Percentiles rank a stretch among this genome's conserved stretches.
Evolutionary conservation across 2,113 vertebrate genomes (phyloP).

Genomic region (Odocoileus virginianus): DNA sequence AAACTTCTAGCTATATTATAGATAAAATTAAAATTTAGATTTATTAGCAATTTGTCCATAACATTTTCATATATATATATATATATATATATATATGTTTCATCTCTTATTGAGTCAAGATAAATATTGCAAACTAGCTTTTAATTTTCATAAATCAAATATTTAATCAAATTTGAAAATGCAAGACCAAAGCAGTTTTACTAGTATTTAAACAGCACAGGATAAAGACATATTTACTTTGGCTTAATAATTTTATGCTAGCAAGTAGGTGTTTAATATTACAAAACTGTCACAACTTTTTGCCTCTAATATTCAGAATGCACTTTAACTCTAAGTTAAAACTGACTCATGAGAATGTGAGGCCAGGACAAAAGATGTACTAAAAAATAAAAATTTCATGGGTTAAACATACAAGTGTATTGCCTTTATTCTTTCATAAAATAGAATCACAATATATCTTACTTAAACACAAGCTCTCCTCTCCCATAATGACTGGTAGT

Average conservation of each 20-base stretch:
- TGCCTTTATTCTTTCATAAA: slow-evolving; percentile 46
- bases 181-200: not conserved
- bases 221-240: slow-evolving; percentile 1
- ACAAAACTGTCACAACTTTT: not conserved
- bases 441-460: not conserved
- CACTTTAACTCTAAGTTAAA: not conserved
- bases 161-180: slow-evolving; percentile 4
- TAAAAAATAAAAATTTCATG: not conserved
- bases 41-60: not conserved
- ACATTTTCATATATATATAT: not conserved
- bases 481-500: slow-evolving; percentile 11
- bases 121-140: not conserved
- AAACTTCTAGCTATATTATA: not conserved
- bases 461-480: not conserved
- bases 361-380: not conserved
- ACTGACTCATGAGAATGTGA: not conserved
- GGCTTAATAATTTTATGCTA: not conserved
- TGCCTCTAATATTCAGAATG: not conserved
- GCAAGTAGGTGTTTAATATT: not conserved
- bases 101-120: not conserved
- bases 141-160: slow-evolving; percentile 20
- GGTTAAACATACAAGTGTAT: not conserved
- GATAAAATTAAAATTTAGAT: not conserved
- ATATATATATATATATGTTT: not conserved
- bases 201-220: not conserved